Evolutionary conservation across 1,140 invertebrate genomes (phyloP), one percentile per base, ranked within the genome.

Genomic region (Trachelipus rathkii): DNA sequence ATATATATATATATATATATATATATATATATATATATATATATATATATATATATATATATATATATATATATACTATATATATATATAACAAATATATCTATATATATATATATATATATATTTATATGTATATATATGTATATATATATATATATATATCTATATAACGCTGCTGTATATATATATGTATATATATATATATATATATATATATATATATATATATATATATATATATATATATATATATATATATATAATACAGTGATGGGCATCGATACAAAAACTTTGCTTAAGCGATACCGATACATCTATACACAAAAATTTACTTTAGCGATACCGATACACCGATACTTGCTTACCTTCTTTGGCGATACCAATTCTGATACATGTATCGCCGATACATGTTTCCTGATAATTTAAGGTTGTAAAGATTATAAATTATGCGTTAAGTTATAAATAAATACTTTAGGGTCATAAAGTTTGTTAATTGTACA

Each of bases 151-250:
- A 60, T 19, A 13, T 19, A 60, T 19, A 60, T 19, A 60, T 60
- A 60, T 0, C 10, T 44, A 71, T 24, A 10, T 44, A 11, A n/a
- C n/a, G n/a, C n/a, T n/a, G n/a, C n/a, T 13, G 0, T 15, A 43
- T 24, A 71, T 71, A 13, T 24, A 5, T 44, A 71, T 19, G 0
- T 44, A 44, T 19, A 44, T 43, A 23, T 43, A 33, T 71, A 15
- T 43, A 33, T 71, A 9, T 43, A 10, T 71, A 33, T 43, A 33
- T 71, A 33, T 43, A 33, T 43, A 33, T 71, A 71, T 43, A 71
- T 71, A 71, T 44, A 71, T 71, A 71, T 43, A 24, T 71, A 24
- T 44, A 33, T 44, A 71, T 44, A 71, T 71, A 71, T 44, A 71
- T 44, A 24, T 44, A 71, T 44, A 71, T 44, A 71, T 44, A 71